These are phyloP conservation scores for Leptinotarsa juncta DNA, from an alignment of 2,888 invertebrate species.

Conservation along the genomic window DNA sequence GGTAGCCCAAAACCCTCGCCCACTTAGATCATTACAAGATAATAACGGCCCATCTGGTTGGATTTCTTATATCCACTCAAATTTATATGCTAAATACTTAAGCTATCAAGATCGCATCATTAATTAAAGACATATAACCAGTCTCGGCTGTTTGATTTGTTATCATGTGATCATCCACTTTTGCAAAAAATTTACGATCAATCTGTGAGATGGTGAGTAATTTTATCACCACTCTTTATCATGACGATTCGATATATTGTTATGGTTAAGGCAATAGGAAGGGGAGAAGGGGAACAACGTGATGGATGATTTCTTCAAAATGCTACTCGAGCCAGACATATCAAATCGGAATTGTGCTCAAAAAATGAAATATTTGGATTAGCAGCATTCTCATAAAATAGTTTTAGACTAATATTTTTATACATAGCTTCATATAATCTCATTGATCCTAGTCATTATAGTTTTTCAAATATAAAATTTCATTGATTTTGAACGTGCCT, in stretches of 20 bases:
- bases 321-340: too few species aligned
- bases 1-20: conserved; percentile 18
- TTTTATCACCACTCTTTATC: conserved; percentile 14
- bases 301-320: not conserved
- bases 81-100: conserved; percentile 19
- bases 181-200: conserved; percentile 18
- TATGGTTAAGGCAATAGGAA: not conserved
- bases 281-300: not conserved
- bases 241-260: not conserved
- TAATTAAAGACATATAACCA: conserved; percentile 20
- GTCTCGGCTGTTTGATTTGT: conserved; percentile 17
- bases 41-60: conserved; percentile 17
- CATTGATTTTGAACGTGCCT: too few species aligned
- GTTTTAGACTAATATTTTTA: too few species aligned
- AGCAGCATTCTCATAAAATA: too few species aligned
- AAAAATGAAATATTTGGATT: too few species aligned
- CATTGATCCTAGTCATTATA: too few species aligned
- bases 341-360: too few species aligned
- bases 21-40: conserved; percentile 18
- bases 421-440: too few species aligned
- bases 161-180: conserved; percentile 19
- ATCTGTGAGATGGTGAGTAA: conserved; percentile 18
- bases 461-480: too few species aligned
- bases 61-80: conserved; percentile 19
- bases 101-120: conserved; percentile 28